phyloP scores from a whole-genome alignment of 2,113 vertebrate species.

The Collichthys lucidus region DNA sequence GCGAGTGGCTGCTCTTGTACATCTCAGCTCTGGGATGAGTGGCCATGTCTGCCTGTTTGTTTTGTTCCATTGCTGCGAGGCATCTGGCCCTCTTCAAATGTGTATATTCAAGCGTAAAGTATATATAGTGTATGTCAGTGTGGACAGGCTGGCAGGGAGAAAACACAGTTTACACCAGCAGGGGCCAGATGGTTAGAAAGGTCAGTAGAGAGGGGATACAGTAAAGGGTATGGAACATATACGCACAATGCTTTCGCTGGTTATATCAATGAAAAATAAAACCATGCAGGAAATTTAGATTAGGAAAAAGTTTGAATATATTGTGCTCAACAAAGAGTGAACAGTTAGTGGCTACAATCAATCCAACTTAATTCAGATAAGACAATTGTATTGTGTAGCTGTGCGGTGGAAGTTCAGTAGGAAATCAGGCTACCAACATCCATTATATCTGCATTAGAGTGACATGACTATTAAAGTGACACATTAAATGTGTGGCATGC shows the following conservation, averaged over 20 bases:
- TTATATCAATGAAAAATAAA: background rate
- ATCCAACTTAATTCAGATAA: background rate
- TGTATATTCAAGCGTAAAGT: constrained; percentile 16
- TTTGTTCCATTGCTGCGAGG: constrained; percentile 43
- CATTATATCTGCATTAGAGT: background rate
- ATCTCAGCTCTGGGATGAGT: constrained; percentile 11
- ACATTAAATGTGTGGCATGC: background rate
- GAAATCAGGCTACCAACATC: background rate
- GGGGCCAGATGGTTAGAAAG: constrained; percentile 26
- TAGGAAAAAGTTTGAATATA: background rate
- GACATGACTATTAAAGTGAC: background rate
- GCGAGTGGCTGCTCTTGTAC: background rate
- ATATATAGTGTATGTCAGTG: constrained; percentile 13
- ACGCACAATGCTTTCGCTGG: background rate
- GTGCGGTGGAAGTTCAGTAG: background rate
- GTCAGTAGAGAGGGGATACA: constrained; percentile 27
- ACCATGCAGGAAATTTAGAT: background rate
- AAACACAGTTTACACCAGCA: constrained; percentile 32
- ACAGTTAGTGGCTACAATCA: background rate
- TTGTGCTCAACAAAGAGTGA: background rate
- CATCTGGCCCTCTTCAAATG: constrained; percentile 55
- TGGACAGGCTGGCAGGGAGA: constrained; percentile 1
- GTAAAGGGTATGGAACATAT: constrained; percentile 15
- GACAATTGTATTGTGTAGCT: too few relatives aligned
- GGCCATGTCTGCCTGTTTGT: constrained; percentile 15